These are phyloP conservation scores for Zosterops lateralis DNA, from an alignment of 2,113 vertebrate genomes.

Conservation along the genomic window DNA sequence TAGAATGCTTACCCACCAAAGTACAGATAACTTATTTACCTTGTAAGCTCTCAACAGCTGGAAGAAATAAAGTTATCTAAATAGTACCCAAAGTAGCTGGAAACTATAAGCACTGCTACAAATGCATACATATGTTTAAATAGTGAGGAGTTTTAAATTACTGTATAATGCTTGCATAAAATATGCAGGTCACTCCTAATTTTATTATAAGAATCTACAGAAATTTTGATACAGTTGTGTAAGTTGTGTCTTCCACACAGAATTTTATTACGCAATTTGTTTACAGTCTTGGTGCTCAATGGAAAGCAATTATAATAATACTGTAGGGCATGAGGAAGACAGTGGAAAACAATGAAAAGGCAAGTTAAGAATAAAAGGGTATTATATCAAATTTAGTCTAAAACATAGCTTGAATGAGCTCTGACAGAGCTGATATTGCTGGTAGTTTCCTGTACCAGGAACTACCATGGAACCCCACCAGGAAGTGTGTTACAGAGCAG, in stretches of 20 bases:
- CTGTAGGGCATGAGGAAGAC: not conserved
- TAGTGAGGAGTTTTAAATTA: not conserved
- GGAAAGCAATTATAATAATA: not conserved
- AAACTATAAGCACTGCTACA: not conserved
- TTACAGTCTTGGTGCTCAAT: not conserved
- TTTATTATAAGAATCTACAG: not conserved
- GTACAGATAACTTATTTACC: conserved; percentile 45
- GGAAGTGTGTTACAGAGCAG: conserved; percentile 70
- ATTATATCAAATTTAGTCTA: conserved; percentile 56
- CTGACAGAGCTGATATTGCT: conserved; percentile 55
- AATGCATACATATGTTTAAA: not conserved
- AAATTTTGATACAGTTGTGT: not conserved
- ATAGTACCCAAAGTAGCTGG: not conserved
- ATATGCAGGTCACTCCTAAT: not conserved
- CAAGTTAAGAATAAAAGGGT: conserved; percentile 38
- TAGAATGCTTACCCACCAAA: not conserved
- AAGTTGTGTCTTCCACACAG: not conserved
- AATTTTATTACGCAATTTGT: not conserved
- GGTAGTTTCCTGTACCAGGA: conserved; percentile 77
- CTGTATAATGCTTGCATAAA: not conserved
- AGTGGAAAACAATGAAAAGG: conserved; percentile 25
- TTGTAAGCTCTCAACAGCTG: conserved; percentile 10
- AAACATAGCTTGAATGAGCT: conserved; percentile 70
- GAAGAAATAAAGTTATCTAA: conserved; percentile 42
- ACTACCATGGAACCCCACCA: conserved; percentile 74